A percentile compares a stretch with the other conserved stretches of the same genome.
Evolutionary conservation across 1,140 invertebrate species (phyloP).

Genomic region (Temnothorax curvispinosus): DNA sequence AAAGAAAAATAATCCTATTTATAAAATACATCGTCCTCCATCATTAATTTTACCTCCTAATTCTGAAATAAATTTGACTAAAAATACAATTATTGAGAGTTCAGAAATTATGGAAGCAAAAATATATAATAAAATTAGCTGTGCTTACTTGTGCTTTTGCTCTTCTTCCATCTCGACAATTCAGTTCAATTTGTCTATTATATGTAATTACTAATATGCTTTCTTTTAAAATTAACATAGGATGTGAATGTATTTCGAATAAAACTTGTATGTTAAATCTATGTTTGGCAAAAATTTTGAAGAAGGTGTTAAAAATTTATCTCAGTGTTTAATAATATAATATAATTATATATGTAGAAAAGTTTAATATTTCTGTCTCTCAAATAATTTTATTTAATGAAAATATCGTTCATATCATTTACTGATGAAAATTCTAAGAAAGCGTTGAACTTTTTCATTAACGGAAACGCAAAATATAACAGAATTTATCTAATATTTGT

Average conservation of each 20-base stretch:
- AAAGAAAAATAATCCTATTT: slow-evolving; percentile 17
- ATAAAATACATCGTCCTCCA: slow-evolving; percentile 3
- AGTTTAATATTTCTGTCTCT: not conserved
- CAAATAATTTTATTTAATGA: not conserved
- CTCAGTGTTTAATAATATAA: not conserved
- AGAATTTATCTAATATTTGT: not conserved
- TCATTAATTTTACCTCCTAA: slow-evolving; percentile 53
- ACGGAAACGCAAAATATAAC: not conserved
- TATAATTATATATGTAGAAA: not conserved
- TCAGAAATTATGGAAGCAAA: slow-evolving; percentile 64
- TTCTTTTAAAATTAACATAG: not conserved
- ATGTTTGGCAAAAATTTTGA: not conserved
- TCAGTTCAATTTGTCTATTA: slow-evolving; percentile 23
- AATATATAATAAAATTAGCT: slow-evolving; percentile 76
- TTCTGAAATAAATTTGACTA: slow-evolving; percentile 51
- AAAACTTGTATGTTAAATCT: not conserved
- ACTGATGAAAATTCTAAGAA: not conserved
- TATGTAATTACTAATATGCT: not conserved
- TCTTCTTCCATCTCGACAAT: slow-evolving; percentile 52
- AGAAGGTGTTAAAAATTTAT: not conserved
- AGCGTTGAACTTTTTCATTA: not conserved
- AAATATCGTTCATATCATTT: not conserved
- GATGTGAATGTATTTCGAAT: not conserved
- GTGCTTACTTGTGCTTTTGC: slow-evolving; percentile 59
- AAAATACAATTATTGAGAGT: slow-evolving; percentile 77